phyloP scores from a whole-genome alignment of 2,113 vertebrate species.

The Ochotona curzoniae region DNA sequence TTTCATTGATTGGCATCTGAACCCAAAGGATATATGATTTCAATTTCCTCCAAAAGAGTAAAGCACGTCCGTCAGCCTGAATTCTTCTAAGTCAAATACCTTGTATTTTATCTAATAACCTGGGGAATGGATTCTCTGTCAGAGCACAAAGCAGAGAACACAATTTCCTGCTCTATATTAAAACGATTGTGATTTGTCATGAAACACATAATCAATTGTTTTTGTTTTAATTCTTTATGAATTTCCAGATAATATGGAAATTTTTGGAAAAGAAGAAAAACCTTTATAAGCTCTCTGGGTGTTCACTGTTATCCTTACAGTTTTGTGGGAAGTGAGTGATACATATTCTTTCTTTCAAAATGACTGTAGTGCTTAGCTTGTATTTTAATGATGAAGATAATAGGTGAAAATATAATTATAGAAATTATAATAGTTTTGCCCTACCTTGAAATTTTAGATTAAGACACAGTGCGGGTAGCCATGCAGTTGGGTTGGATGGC shows the following conservation, averaged over 20 bases:
- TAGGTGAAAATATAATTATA: not conserved
- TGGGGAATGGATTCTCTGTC: not conserved
- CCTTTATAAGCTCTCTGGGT: not conserved
- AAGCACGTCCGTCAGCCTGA: conserved; percentile 50
- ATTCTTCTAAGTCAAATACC: conserved; percentile 35
- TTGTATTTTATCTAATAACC: not conserved
- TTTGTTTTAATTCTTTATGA: not conserved
- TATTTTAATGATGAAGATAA: not conserved
- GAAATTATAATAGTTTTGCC: not conserved
- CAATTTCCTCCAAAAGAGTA: conserved; percentile 40
- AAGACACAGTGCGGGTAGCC: not conserved
- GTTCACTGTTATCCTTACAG: rapidly evolving
- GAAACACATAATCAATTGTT: not conserved
- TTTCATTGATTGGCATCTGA: conserved; percentile 76
- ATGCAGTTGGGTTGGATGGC: no score
- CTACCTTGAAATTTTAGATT: not conserved
- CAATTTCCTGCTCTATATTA: not conserved
- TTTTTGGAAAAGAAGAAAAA: not conserved
- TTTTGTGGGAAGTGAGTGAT: not conserved
- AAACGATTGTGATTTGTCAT: not conserved
- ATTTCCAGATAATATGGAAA: not conserved
- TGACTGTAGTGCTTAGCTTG: not conserved
- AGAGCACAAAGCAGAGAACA: not conserved
- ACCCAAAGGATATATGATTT: conserved; percentile 64
- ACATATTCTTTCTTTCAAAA: not conserved